Conservation (phyloP, 2,888 invertebrate species). For the Tenodera sinensis region DNA sequence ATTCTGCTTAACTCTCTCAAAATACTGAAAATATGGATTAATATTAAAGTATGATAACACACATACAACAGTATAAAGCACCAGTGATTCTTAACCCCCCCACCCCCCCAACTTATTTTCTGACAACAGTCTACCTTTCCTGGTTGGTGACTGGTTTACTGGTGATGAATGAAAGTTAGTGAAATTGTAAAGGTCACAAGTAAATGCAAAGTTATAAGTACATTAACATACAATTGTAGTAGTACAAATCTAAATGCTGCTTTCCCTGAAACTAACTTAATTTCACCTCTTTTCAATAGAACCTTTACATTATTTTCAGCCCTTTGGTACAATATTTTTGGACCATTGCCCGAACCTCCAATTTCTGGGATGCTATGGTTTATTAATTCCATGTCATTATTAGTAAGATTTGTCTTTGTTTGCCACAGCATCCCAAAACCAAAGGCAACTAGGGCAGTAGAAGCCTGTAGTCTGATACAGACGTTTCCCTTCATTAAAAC, state of each 20-base stretch:
- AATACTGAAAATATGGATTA: not conserved
- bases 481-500: not conserved
- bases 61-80: conserved; percentile 10
- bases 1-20: not conserved
- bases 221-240: not conserved
- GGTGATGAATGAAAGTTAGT: not conserved
- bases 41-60: not conserved
- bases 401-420: not conserved
- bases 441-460: not conserved
- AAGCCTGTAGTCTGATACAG: not conserved
- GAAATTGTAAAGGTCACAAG: not conserved
- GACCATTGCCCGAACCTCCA: not conserved
- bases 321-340: not conserved
- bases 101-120: not conserved
- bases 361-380: not conserved
- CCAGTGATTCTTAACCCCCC: conserved; percentile 1
- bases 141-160: no score
- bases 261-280: not conserved
- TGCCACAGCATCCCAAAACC: not conserved
- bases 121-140: not conserved
- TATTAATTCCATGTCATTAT: not conserved
- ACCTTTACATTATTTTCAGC: not conserved
- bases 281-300: not conserved
- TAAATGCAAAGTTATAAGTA: not conserved
- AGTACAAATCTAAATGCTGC: not conserved